These are phyloP conservation scores for Drosophila picticornis DNA, from an alignment of 2,888 invertebrate genomes.

Conservation along the genomic window DNA sequence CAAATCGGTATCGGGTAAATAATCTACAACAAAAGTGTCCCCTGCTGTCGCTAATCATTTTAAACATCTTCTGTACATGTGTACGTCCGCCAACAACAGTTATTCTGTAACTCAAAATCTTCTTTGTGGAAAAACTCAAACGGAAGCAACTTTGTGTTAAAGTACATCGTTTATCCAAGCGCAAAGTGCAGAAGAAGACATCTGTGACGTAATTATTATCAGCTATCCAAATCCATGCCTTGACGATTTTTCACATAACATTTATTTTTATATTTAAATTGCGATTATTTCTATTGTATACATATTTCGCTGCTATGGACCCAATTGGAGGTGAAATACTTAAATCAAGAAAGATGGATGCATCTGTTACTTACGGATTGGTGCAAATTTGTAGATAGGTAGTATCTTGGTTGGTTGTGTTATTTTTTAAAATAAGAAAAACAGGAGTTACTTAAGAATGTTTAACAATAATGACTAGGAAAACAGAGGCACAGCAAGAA, in stretches of 20 bases:
- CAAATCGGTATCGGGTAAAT: background rate
- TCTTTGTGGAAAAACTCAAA: background rate
- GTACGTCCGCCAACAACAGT: background rate
- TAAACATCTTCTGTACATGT: background rate
- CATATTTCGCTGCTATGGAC: background rate
- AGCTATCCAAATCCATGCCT: background rate
- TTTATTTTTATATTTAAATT: background rate
- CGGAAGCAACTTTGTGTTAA: background rate
- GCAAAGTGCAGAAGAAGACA: background rate
- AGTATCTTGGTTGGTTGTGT: too few species aligned
- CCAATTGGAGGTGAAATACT: too few species aligned
- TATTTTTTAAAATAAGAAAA: background rate
- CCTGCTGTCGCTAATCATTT: background rate
- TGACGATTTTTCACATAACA: background rate
- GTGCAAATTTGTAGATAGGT: too few species aligned
- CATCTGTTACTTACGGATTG: background rate
- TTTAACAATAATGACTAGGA: background rate
- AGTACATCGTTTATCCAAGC: background rate
- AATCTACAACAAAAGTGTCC: background rate
- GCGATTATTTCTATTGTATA: background rate
- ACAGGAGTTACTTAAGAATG: background rate
- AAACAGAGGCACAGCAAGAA: background rate
- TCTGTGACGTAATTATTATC: background rate
- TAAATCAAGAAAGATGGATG: background rate
- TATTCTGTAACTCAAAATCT: background rate